Conservation (phyloP, 1,140 invertebrate genomes). For the Drosophila trapezifrons region DNA sequence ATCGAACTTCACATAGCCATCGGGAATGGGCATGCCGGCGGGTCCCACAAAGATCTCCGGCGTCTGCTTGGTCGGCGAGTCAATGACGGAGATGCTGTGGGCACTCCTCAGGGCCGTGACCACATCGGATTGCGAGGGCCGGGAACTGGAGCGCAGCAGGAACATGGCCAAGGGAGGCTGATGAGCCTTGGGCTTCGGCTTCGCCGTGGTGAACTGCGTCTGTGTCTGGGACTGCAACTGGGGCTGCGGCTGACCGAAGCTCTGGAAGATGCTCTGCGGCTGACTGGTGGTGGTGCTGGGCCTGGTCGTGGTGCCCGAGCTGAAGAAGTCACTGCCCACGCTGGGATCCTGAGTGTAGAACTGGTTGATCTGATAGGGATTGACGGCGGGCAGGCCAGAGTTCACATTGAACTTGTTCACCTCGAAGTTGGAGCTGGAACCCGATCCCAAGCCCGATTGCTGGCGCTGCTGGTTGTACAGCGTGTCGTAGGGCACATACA, state of each 20-base stretch:
- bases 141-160: slow-evolving; percentile 86
- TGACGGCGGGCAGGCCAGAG: slow-evolving; percentile 61
- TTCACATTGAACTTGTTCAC: slow-evolving; percentile 84
- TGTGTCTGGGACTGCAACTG: slow-evolving; percentile 28
- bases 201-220: slow-evolving; percentile 70
- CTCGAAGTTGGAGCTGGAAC: slow-evolving; percentile 62
- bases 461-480: slow-evolving; percentile 86
- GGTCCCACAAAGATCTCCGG: slow-evolving; percentile 93
- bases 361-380: slow-evolving; percentile 80
- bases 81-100: slow-evolving; percentile 90
- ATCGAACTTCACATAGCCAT: slow-evolving; percentile 91
- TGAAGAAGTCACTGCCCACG: slow-evolving; percentile 60
- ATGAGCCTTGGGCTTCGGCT: slow-evolving; percentile 88
- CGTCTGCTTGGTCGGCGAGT: slow-evolving; percentile 87
- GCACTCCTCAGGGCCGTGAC: slow-evolving; percentile 88
- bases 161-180: slow-evolving; percentile 93
- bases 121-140: slow-evolving; percentile 88
- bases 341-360: slow-evolving; percentile 81
- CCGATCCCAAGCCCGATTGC: slow-evolving; percentile 16
- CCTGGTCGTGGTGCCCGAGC: slow-evolving; percentile 52
- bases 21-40: slow-evolving; percentile 88
- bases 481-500: slow-evolving; percentile 92
- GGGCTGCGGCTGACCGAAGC: slow-evolving; percentile 45
- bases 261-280: slow-evolving; percentile 84
- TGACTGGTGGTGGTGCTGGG: slow-evolving; percentile 83